A percentile compares a stretch with the other conserved stretches of the same genome.
These are phyloP conservation scores for Scaptomyza montana DNA, from an alignment of 1,140 invertebrate genomes.

Conservation along the genomic window DNA sequence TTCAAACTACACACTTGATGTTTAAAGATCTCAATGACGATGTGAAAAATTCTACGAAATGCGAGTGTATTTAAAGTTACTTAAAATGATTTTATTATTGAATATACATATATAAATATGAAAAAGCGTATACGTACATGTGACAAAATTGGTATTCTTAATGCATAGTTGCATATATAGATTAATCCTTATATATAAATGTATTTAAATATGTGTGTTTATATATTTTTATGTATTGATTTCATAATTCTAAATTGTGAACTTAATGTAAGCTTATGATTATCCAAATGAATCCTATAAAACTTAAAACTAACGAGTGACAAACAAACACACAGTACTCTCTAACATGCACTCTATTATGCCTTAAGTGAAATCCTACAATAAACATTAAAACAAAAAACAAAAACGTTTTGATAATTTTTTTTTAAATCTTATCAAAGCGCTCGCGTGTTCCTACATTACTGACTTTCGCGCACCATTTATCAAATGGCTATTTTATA, in stretches of 20 bases:
- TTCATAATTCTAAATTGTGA: conserved; percentile 60
- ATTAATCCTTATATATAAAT: conserved; percentile 54
- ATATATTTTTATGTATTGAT: conserved; percentile 53
- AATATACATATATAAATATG: conserved; percentile 58
- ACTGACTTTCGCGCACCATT: no score
- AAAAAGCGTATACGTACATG: conserved; percentile 79
- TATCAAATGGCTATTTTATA: no score
- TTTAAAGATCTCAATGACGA: conserved; percentile 77
- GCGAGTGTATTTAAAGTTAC: conserved; percentile 79
- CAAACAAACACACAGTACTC: conserved; percentile 42
- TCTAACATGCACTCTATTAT: conserved; percentile 47
- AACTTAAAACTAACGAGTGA: conserved; percentile 39
- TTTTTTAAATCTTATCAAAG: background rate
- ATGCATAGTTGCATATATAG: conserved; percentile 51
- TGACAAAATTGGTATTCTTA: conserved; percentile 79
- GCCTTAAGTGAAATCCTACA: conserved; percentile 37
- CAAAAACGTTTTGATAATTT: background rate
- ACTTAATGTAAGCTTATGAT: conserved; percentile 55
- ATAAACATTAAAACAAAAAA: conserved; percentile 35
- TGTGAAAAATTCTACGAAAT: conserved; percentile 77
- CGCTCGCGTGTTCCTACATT: background rate
- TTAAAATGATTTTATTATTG: conserved; percentile 74
- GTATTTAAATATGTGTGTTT: conserved; percentile 25
- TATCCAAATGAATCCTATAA: conserved; percentile 60
- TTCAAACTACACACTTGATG: conserved; percentile 78